phyloP scores from a whole-genome alignment of 1,140 invertebrate species.

The Ips typographus region DNA sequence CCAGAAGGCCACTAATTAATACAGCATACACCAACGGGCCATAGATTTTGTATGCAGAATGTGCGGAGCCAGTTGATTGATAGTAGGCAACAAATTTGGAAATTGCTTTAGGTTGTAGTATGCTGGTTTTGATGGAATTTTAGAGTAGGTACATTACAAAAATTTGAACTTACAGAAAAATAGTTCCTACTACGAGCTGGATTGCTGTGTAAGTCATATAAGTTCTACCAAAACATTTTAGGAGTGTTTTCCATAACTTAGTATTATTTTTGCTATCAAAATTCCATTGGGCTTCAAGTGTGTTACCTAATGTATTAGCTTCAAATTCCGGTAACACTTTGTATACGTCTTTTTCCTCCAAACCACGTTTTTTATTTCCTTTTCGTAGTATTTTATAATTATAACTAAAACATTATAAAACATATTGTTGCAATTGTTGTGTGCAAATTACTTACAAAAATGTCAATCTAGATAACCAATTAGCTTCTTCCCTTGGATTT shows the following conservation, averaged over 20 bases:
- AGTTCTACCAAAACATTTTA: conserved; percentile 26
- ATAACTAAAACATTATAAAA: conserved; percentile 11
- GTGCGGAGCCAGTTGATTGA: conserved; percentile 23
- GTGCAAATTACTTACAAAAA: conserved; percentile 29
- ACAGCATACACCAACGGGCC: conserved; percentile 26
- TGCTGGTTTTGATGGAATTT: too few relatives aligned
- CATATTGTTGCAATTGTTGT: too few relatives aligned
- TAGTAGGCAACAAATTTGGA: conserved; percentile 34
- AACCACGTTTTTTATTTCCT: conserved; percentile 16
- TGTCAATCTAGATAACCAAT: conserved; percentile 24
- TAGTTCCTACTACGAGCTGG: conserved; percentile 25
- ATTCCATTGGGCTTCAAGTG: conserved; percentile 31
- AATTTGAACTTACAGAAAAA: conserved; percentile 24
- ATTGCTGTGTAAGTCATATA: conserved; percentile 26
- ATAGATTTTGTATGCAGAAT: conserved; percentile 8
- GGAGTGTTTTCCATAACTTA: conserved; percentile 3
- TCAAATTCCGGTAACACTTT: conserved; percentile 23
- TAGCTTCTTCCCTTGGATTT: conserved; percentile 33
- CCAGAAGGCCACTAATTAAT: conserved; percentile 20
- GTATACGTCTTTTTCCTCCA: conserved; percentile 36
- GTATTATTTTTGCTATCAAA: conserved; percentile 16
- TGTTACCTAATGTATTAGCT: conserved; percentile 29
- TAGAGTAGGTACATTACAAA: background rate
- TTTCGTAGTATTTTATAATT: conserved; percentile 27
- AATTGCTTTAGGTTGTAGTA: conserved; percentile 27